Percentiles rank a stretch among this genome's conserved stretches.
phyloP scores from a whole-genome alignment of 2,888 invertebrate genomes.

The Drosophila bunnanda region DNA sequence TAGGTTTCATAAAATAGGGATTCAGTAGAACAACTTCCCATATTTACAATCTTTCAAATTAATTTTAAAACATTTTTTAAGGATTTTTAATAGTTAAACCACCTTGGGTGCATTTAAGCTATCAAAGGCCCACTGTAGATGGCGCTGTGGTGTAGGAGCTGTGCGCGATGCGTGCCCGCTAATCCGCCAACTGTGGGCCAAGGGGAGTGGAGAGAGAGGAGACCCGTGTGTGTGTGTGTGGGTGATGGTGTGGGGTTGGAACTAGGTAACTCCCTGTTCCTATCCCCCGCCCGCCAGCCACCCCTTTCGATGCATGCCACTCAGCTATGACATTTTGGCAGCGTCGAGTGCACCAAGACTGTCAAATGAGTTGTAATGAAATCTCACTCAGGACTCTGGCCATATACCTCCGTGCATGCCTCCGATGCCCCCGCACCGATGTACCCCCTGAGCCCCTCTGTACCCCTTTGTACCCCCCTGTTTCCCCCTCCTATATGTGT shows the following conservation, averaged over 20 bases:
- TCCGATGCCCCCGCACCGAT: too few species aligned
- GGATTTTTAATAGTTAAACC: background rate
- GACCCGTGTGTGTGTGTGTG: background rate
- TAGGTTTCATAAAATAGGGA: background rate
- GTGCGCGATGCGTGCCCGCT: conserved; percentile 64
- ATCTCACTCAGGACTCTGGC: conserved; percentile 72
- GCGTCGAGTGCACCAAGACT: conserved; percentile 81
- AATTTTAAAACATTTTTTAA: background rate
- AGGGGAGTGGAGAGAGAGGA: background rate
- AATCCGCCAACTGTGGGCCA: conserved; percentile 58
- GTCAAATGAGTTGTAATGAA: conserved; percentile 82
- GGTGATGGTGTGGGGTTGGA: background rate
- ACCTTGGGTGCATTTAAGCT: rapidly evolving
- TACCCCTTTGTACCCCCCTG: background rate
- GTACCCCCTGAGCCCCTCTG: background rate
- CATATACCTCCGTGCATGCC: conserved; percentile 20
- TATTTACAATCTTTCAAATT: background rate
- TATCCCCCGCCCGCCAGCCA: background rate
- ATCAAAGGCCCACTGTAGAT: conserved; percentile 3
- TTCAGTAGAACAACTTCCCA: background rate
- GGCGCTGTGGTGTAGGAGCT: conserved; percentile 12
- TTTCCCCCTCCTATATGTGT: background rate
- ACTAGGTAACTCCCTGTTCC: conserved; percentile 26
- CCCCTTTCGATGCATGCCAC: conserved; percentile 61
- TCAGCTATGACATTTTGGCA: conserved; percentile 80